phyloP scores from a whole-genome alignment of 2,888 invertebrate genomes.

The Merodon equestris region DNA sequence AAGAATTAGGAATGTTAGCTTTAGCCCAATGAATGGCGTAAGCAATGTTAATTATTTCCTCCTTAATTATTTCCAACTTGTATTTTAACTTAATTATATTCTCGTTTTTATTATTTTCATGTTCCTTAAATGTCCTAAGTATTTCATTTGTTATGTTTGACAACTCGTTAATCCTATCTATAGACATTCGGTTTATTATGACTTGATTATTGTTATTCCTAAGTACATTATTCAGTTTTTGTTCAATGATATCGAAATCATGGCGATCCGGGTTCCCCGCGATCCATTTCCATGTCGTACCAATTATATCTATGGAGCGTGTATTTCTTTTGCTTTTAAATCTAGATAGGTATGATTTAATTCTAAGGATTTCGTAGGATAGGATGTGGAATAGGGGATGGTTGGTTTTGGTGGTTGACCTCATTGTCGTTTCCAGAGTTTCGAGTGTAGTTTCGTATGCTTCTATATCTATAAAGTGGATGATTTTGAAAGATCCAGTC shows the following conservation, averaged over 20 bases:
- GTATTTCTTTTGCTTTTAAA: not conserved
- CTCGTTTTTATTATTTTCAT: not conserved
- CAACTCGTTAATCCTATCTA: conserved; percentile 1
- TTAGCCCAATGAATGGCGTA: no score
- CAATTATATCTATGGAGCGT: conserved; percentile 19
- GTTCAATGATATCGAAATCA: not conserved
- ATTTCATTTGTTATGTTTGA: not conserved
- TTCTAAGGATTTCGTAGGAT: not conserved
- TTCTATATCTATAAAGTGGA: not conserved
- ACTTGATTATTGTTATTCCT: not conserved
- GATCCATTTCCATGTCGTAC: conserved; percentile 33
- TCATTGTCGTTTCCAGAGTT: not conserved
- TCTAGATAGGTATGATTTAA: not conserved
- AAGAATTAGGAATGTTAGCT: no score
- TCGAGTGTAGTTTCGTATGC: not conserved
- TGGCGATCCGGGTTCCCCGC: conserved; percentile 1
- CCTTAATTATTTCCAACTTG: no score
- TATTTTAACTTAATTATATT: conserved; percentile 1
- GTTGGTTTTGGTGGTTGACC: not conserved
- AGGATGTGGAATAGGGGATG: not conserved
- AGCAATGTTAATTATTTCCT: not conserved
- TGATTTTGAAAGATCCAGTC: conserved; percentile 5
- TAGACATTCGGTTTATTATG: not conserved
- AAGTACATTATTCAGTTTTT: not conserved
- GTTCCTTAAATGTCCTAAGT: no score